These are phyloP conservation scores for Salmo trutta DNA, from an alignment of 2,797 vertebrate species.

Conservation along the genomic window DNA sequence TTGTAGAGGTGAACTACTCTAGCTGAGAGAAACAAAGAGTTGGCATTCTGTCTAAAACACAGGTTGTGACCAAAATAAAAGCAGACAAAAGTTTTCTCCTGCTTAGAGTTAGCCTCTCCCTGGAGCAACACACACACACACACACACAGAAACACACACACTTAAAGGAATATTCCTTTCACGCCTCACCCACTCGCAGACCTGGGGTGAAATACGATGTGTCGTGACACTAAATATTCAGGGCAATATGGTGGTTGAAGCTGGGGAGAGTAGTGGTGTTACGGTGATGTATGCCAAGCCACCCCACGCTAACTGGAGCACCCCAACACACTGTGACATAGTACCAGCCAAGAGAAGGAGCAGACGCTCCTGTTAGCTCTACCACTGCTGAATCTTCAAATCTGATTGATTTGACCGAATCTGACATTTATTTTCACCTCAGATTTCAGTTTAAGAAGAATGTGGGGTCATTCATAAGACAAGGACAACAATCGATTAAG, in stretches of 20 bases:
- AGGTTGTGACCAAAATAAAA: too few species aligned
- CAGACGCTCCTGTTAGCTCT: slow-evolving; percentile 25
- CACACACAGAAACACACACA: background rate
- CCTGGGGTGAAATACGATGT: slow-evolving; percentile 51
- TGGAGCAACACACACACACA: too few species aligned
- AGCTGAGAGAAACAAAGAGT: too few species aligned
- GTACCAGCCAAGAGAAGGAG: slow-evolving; percentile 15
- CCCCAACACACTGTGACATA: slow-evolving; percentile 49
- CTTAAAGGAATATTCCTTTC: slow-evolving; percentile 50
- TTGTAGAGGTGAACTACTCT: too few species aligned
- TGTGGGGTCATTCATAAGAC: background rate
- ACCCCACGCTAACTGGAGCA: slow-evolving; percentile 27
- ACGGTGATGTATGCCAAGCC: slow-evolving; percentile 26
- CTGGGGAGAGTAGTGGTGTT: background rate
- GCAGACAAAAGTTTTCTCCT: background rate
- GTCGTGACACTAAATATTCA: slow-evolving; percentile 53
- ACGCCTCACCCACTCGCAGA: slow-evolving; percentile 42
- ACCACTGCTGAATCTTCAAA: slow-evolving; percentile 32
- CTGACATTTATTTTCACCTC: slow-evolving; percentile 11
- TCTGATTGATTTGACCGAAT: slow-evolving; percentile 30
- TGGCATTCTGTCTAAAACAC: too few species aligned
- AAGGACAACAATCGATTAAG: background rate
- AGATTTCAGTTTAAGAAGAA: background rate
- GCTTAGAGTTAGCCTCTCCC: background rate
- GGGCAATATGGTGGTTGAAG: slow-evolving; percentile 43